phyloP scores from a whole-genome alignment of 2,888 invertebrate species.

The Ennomos fuscantarius region DNA sequence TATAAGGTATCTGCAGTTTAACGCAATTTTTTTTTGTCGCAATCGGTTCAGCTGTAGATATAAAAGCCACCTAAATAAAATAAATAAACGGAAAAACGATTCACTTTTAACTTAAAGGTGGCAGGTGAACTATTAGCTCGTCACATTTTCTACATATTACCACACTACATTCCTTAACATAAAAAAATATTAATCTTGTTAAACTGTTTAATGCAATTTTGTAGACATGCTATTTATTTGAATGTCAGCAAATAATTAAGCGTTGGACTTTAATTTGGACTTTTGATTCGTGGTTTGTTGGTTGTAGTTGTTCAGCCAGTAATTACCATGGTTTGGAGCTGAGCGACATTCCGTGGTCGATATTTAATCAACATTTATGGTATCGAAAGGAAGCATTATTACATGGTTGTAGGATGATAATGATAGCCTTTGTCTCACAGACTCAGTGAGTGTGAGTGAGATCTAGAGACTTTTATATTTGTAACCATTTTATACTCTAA shows the following conservation, averaged over 20 bases:
- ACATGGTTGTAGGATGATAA: background rate
- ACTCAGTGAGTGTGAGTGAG: too few relatives aligned
- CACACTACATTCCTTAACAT: slow-evolving; percentile 1
- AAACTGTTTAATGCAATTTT: slow-evolving; percentile 40
- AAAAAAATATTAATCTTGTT: slow-evolving; percentile 37
- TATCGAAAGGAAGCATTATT: slow-evolving; percentile 1
- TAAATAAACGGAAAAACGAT: too few relatives aligned
- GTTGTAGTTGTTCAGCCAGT: background rate
- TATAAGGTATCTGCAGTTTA: too few relatives aligned
- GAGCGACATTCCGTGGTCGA: slow-evolving; percentile 2
- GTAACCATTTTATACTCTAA: too few relatives aligned
- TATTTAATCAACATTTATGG: slow-evolving; percentile 5
- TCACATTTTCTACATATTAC: too few relatives aligned
- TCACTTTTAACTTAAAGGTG: too few relatives aligned
- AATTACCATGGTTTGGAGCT: slow-evolving; percentile 9
- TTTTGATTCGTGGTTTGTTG: slow-evolving; percentile 18
- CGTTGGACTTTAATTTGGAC: slow-evolving; percentile 3
- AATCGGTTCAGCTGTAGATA: too few relatives aligned
- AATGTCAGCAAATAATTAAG: slow-evolving; percentile 42
- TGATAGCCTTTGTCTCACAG: background rate
- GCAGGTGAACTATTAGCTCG: too few relatives aligned
- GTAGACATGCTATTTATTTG: slow-evolving; percentile 40
- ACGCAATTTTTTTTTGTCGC: too few relatives aligned
- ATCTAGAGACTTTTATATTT: too few relatives aligned
- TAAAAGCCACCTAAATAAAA: too few relatives aligned